These are phyloP conservation scores for Mormyrus iriodes DNA, from an alignment of 2,113 vertebrate genomes.

Conservation along the genomic window DNA sequence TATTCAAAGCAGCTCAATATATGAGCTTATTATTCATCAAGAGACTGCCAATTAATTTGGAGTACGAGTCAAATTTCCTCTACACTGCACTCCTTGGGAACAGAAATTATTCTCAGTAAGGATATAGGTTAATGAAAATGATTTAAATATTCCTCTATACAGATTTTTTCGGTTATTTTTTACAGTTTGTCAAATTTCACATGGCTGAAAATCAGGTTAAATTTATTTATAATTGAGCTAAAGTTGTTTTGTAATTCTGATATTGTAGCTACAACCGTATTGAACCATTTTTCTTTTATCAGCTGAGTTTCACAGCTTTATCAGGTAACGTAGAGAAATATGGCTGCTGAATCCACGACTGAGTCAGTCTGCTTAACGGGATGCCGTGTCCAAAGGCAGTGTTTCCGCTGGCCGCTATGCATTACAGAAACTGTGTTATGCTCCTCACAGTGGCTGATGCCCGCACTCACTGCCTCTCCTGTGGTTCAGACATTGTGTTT, in stretches of 20 bases:
- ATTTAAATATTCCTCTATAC: background rate
- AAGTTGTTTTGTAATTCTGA: background rate
- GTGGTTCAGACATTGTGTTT: background rate
- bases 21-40: background rate
- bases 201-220: background rate
- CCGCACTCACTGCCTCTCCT: background rate
- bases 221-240: background rate
- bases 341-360: background rate
- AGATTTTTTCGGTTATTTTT: background rate
- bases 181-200: background rate
- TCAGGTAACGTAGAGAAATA: background rate
- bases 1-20: background rate
- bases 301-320: background rate
- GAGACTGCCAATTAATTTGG: background rate
- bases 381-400: background rate
- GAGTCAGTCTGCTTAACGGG: background rate
- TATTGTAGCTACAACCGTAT: background rate
- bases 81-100: background rate
- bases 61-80: background rate
- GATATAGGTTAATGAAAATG: background rate
- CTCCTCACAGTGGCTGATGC: background rate
- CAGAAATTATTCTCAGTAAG: background rate
- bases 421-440: background rate
- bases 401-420: background rate
- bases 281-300: background rate